phyloP scores from a whole-genome alignment of 2,888 invertebrate genomes.

The Xestia ashworthii region DNA sequence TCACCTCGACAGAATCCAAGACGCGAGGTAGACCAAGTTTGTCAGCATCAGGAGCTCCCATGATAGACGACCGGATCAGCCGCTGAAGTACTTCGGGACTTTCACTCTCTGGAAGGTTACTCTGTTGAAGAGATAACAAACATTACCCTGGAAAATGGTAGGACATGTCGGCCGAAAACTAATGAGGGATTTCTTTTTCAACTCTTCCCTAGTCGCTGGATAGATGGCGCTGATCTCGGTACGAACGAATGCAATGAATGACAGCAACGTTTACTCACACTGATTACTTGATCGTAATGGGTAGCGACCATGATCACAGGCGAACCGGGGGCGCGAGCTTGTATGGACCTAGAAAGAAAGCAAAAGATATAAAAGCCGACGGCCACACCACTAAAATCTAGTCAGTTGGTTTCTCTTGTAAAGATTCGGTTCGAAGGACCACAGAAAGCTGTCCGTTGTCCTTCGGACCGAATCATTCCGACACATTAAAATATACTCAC shows the following conservation, averaged over 20 bases:
- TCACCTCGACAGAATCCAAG: constrained; percentile 96
- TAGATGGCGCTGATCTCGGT: too few relatives aligned
- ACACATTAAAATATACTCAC: too few relatives aligned
- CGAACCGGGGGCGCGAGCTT: constrained; percentile 98
- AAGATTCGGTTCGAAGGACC: too few relatives aligned
- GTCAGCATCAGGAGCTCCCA: constrained; percentile 98
- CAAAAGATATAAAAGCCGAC: neutral
- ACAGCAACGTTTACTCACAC: constrained; percentile 75
- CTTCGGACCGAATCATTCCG: too few relatives aligned
- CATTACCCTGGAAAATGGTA: constrained; percentile 3
- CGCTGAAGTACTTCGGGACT: constrained; percentile 96
- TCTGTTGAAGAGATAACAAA: constrained; percentile 63
- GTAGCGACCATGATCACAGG: constrained; percentile 99
- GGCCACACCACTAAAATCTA: too few relatives aligned
- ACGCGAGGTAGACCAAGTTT: constrained; percentile 98
- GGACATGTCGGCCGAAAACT: neutral
- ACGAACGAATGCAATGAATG: too few relatives aligned
- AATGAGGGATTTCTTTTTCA: too few relatives aligned
- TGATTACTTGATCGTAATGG: constrained; percentile 96
- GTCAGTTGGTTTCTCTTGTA: too few relatives aligned
- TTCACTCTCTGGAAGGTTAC: constrained; percentile 81
- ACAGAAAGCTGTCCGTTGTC: too few relatives aligned
- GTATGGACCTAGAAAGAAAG: constrained; percentile 81
- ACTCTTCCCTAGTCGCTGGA: too few relatives aligned
- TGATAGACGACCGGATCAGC: constrained; percentile 96